Evolutionary conservation across 2,113 vertebrate genomes (phyloP).

Genomic region (Sinocyclocheilus grahami): DNA sequence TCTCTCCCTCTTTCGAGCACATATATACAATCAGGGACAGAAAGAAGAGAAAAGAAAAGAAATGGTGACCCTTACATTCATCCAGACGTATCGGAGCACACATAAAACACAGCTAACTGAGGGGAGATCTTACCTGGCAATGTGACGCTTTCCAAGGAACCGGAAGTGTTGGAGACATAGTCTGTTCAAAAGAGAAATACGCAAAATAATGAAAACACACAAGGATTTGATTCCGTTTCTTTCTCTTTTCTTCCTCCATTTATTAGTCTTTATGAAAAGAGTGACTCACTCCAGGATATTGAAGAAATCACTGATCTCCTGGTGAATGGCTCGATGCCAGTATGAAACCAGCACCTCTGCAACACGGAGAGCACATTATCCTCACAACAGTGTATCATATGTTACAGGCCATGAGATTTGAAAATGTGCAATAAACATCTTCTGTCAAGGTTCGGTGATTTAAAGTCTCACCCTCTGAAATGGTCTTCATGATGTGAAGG

Average conservation of each 20-base stretch:
- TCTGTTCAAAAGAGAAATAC: conserved; percentile 68
- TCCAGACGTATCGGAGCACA: background rate
- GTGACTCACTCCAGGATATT: conserved; percentile 96
- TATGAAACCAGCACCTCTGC: conserved; percentile 93
- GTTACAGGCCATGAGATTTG: background rate
- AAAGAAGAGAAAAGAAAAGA: background rate
- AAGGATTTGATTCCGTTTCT: background rate
- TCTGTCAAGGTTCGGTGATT: background rate
- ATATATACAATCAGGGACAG: too few relatives aligned
- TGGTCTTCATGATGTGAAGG: conserved; percentile 98
- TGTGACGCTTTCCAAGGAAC: conserved; percentile 95
- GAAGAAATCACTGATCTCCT: conserved; percentile 97
- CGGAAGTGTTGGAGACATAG: conserved; percentile 98
- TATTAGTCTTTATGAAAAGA: background rate
- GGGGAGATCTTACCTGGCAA: conserved; percentile 83
- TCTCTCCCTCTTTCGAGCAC: too few relatives aligned
- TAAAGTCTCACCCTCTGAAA: conserved; percentile 86
- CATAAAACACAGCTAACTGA: too few relatives aligned
- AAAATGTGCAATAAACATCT: background rate
- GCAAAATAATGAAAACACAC: background rate
- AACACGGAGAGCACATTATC: conserved; percentile 52
- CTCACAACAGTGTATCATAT: background rate
- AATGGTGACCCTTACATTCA: background rate
- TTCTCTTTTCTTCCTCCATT: background rate
- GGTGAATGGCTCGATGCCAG: conserved; percentile 91